Evolutionary conservation across 2,888 invertebrate genomes (phyloP).

Genomic region (Drosophila sordidapex): DNA sequence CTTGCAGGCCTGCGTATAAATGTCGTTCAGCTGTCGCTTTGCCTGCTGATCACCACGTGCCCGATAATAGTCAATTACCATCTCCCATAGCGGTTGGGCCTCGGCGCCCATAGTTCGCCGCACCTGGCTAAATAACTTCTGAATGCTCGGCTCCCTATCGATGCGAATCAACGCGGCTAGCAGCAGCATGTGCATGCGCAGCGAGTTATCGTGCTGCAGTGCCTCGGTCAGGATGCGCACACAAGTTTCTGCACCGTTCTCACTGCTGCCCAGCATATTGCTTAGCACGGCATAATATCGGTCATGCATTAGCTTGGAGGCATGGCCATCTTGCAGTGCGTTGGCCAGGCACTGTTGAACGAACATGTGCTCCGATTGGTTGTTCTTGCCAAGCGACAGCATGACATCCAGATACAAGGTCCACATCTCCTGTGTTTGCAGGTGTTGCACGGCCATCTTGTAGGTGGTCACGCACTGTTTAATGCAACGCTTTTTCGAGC

Average conservation of each 20-base stretch:
- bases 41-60: constrained; percentile 68
- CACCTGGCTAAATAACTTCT: constrained; percentile 82
- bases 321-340: constrained; percentile 86
- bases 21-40: constrained; percentile 66
- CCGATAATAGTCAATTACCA: constrained; percentile 76
- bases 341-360: constrained; percentile 86
- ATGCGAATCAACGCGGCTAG: constrained; percentile 85
- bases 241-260: constrained; percentile 53
- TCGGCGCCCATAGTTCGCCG: constrained; percentile 78
- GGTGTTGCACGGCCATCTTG: constrained; percentile 85
- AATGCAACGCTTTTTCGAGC: constrained; percentile 84
- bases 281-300: constrained; percentile 85
- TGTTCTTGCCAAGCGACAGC: constrained; percentile 86
- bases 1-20: constrained; percentile 76
- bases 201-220: constrained; percentile 83
- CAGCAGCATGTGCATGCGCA: constrained; percentile 85
- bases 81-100: constrained; percentile 76
- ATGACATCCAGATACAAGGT: constrained; percentile 87
- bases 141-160: constrained; percentile 84
- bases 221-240: constrained; percentile 83
- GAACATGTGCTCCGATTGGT: constrained; percentile 84
- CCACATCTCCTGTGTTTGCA: constrained; percentile 86
- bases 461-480: constrained; percentile 86
- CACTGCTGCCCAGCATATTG: constrained; percentile 59
- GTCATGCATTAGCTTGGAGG: constrained; percentile 85